These are phyloP conservation scores for Nasalis larvatus DNA, from an alignment of 2,113 vertebrate species.

Conservation along the genomic window DNA sequence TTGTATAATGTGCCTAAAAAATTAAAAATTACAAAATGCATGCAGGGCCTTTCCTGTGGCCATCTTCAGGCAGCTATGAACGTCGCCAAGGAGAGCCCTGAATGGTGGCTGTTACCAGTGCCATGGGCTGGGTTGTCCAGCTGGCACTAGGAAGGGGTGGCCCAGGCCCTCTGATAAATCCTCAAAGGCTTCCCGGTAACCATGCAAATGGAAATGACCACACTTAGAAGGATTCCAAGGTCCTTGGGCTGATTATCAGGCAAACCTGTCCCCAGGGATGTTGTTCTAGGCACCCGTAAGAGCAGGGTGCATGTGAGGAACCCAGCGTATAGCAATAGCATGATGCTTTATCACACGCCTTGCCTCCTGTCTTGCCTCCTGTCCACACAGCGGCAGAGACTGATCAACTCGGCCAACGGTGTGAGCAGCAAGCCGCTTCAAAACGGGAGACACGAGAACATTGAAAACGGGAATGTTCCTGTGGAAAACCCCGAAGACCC, in stretches of 20 bases:
- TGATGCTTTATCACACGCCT: fast-evolving
- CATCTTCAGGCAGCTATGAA: not conserved
- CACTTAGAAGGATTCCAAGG: not conserved
- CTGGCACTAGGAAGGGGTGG: not conserved
- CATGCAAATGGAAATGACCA: not conserved
- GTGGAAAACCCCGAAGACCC: constrained; percentile 88
- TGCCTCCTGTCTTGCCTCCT: not conserved
- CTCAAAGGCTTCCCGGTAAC: not conserved
- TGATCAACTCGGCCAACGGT: constrained; percentile 92
- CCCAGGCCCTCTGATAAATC: not conserved
- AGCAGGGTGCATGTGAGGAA: fast-evolving
- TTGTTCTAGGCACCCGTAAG: not conserved
- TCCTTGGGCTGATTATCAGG: not conserved
- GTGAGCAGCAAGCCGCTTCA: constrained; percentile 89
- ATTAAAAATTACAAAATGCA: not conserved
- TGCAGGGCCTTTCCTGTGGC: not conserved
- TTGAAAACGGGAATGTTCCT: constrained; percentile 95
- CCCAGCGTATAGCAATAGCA: fast-evolving
- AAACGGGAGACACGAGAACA: constrained; percentile 89
- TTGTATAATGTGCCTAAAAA: not conserved
- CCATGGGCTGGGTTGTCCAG: not conserved
- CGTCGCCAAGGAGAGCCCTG: fast-evolving
- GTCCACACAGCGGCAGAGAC: constrained; percentile 91
- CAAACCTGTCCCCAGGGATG: fast-evolving
- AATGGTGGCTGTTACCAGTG: not conserved